Base-by-base conservation (phyloP, 2,797 vertebrate genomes). In the Hyperoplus immaculatus region DNA sequence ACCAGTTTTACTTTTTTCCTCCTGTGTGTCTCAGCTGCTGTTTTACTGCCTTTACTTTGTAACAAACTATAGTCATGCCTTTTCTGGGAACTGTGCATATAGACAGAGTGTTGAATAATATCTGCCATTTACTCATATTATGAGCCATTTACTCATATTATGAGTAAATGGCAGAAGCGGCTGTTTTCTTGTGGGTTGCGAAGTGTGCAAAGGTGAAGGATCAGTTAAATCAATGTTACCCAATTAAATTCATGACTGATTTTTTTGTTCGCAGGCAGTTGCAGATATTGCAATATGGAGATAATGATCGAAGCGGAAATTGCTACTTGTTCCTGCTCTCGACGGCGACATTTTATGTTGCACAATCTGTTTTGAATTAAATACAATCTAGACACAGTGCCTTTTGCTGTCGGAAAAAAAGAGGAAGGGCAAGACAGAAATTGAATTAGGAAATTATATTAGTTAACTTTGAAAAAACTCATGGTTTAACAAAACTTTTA, bases 61-160 rank as follows among this genome's bases (percentile, higher is more conserved):
- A 75, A 51, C 78, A 83, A 79, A 78, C 59, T 76, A 18, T 50
- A 87, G 69, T 66, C 77, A 81, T 70, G 61, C 92, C 89, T 69
- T 86, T 83, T 29, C 64, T 86, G 57, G 69, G 80, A 90, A 83
- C 64, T 80, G 70, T 82, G 69, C 77, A 89, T 88, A 84, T 89
- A 90, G 54, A 76, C 73, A 61, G 13, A 89, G 29, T 29, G 29
- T 29, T 29, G 29, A 29, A 29, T 21, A 21, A 21, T 21, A 21
- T 21, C 21, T 21, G 21, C 21, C 21, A 21, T 21, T 21, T 21
- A 21, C 21, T 21, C 21, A 21, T 21, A 74, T 73, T 57, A 78
- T 62, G 39, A 76, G 56, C 21, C 21, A 21, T 21, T 21, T 21
- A 21, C 21, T 21, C 21, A 21, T 21, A 74, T 73, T 57, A 78